Conservation (phyloP, 1,140 invertebrate species). For the Andricus grossulariae region DNA sequence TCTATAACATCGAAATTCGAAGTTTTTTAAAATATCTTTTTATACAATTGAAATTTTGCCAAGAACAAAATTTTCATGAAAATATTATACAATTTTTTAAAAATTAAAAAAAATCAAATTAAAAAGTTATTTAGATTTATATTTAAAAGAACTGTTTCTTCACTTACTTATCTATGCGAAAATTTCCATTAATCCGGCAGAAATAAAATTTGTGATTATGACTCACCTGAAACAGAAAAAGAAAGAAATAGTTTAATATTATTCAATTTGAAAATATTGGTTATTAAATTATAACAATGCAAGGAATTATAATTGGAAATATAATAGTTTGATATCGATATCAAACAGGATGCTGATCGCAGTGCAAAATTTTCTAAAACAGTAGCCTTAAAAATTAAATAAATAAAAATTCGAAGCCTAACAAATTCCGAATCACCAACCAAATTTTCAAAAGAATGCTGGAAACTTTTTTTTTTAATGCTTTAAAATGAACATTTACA, state of each 20-base stretch:
- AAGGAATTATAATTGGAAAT: too few species aligned
- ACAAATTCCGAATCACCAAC: too few species aligned
- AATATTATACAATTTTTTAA: background rate
- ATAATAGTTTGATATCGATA: too few species aligned
- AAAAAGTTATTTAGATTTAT: too few species aligned
- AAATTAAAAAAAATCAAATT: background rate
- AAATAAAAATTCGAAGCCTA: too few species aligned
- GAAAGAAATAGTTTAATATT: slow-evolving; percentile 28
- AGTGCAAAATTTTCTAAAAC: background rate
- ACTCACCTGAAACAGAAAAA: slow-evolving; percentile 60
- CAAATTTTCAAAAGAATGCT: too few species aligned
- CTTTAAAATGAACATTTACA: too few species aligned
- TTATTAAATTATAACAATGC: background rate
- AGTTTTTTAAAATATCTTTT: too few species aligned
- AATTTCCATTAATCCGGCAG: background rate
- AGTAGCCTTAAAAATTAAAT: background rate
- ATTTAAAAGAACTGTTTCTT: background rate
- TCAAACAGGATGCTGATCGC: background rate
- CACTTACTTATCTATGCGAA: background rate
- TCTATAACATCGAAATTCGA: too few species aligned
- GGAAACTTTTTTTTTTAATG: too few species aligned
- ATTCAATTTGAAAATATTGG: background rate
- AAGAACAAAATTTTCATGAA: too few species aligned
- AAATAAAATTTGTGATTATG: slow-evolving; percentile 30
- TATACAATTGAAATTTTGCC: too few species aligned